Evolutionary conservation across 2,113 vertebrate genomes (phyloP).

Genomic region (Mastomys coucha): DNA sequence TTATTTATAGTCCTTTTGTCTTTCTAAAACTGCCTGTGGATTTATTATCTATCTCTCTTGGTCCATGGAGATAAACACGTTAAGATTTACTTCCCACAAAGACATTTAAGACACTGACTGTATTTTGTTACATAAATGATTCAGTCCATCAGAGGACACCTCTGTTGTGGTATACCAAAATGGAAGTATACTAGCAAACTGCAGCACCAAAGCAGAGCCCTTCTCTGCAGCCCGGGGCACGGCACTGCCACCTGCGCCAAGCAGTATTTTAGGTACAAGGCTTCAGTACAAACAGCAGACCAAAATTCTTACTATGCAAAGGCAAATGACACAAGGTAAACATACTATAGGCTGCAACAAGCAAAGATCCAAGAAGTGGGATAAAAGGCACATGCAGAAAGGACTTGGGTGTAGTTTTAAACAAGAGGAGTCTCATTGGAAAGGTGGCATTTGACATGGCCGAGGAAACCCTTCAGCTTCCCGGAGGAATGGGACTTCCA

Average conservation of each 20-base stretch:
- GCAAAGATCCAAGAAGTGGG: background rate
- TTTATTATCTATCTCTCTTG: background rate
- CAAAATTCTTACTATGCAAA: conserved; percentile 2
- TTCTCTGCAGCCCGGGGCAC: background rate
- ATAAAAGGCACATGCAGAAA: background rate
- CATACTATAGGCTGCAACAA: background rate
- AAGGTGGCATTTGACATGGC: background rate
- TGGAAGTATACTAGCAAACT: background rate
- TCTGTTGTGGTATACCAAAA: background rate
- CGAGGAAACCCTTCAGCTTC: background rate
- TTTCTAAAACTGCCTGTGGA: background rate
- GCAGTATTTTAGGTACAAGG: background rate
- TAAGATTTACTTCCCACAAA: background rate
- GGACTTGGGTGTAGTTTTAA: background rate
- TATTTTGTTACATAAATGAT: background rate
- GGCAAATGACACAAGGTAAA: background rate
- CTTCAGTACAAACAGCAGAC: background rate
- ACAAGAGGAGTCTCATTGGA: background rate
- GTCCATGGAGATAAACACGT: background rate
- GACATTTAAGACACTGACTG: background rate
- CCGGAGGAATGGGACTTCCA: background rate
- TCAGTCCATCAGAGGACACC: background rate
- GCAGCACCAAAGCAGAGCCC: background rate
- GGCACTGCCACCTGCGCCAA: background rate
- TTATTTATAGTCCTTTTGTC: background rate